Conservation (phyloP, 2,113 vertebrate species). For the Heteronetta atricapilla region DNA sequence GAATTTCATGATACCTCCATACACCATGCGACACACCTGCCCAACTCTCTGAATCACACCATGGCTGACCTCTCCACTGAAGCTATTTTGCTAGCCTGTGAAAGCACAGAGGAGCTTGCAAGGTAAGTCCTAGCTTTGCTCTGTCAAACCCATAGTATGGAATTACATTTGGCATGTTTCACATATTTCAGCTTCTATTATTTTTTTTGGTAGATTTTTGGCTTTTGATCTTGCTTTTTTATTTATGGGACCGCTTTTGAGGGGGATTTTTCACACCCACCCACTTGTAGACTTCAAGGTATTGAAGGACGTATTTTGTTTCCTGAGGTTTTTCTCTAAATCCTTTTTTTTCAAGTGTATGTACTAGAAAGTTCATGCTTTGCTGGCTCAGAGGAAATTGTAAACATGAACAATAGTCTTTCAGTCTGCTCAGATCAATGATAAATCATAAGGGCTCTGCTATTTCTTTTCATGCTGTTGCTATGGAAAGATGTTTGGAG, state of each 20-base stretch:
- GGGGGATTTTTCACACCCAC: background rate
- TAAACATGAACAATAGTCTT: background rate
- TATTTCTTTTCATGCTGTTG: background rate
- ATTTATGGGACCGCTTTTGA: background rate
- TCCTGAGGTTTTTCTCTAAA: background rate
- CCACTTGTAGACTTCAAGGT: background rate
- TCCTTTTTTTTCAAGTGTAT: background rate
- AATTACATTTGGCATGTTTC: background rate
- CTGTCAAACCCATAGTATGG: fast-evolving
- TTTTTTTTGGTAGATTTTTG: background rate
- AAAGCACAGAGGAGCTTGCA: constrained; percentile 86
- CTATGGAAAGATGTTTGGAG: background rate
- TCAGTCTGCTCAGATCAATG: background rate
- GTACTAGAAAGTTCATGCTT: background rate
- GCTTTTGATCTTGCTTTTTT: background rate
- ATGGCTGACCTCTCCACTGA: constrained; percentile 90
- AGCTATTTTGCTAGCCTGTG: constrained; percentile 90
- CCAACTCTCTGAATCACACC: constrained; percentile 88
- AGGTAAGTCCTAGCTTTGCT: constrained; percentile 77
- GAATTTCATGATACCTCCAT: constrained; percentile 94
- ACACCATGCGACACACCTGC: constrained; percentile 93
- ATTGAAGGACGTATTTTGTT: background rate
- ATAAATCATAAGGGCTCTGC: background rate
- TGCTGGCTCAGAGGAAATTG: background rate
- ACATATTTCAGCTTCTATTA: background rate